phyloP scores from a whole-genome alignment of 1,140 invertebrate species.

The Diorhabda elongata region DNA sequence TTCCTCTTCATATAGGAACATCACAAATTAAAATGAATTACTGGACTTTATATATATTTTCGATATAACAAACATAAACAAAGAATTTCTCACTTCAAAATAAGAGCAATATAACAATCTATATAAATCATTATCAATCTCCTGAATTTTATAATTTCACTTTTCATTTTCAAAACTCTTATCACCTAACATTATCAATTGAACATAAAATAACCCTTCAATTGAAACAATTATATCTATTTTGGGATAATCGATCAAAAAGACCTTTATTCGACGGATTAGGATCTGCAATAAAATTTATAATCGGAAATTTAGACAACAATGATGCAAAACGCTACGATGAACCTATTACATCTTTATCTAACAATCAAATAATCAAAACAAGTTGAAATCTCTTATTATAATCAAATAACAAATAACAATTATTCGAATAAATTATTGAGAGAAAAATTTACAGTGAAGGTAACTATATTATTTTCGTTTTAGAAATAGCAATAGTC shows the following conservation, averaged over 20 bases:
- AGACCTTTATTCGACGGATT: constrained; percentile 18
- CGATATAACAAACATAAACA: neutral
- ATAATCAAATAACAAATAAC: constrained; percentile 5
- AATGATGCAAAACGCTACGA: constrained; percentile 23
- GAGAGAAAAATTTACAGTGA: no score
- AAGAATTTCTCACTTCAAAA: neutral
- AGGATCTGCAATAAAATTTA: constrained; percentile 21
- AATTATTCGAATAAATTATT: no score
- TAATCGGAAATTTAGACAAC: constrained; percentile 24
- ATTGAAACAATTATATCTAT: constrained; percentile 12
- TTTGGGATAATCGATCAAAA: constrained; percentile 2
- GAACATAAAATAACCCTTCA: constrained; percentile 8
- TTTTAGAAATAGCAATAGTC: no score
- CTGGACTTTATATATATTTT: neutral
- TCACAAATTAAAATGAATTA: neutral
- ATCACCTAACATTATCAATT: neutral
- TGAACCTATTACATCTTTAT: constrained; percentile 8
- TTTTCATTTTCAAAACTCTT: neutral
- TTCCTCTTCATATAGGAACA: neutral
- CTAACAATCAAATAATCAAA: constrained; percentile 9
- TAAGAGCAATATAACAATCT: constrained; percentile 1
- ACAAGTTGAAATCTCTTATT: constrained; percentile 14
- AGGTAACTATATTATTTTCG: no score
- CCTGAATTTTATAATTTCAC: neutral
- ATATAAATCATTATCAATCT: constrained; percentile 11